Evolutionary conservation across 2,797 vertebrate species (phyloP).

Genomic region (Spinibarbus caldwelli): DNA sequence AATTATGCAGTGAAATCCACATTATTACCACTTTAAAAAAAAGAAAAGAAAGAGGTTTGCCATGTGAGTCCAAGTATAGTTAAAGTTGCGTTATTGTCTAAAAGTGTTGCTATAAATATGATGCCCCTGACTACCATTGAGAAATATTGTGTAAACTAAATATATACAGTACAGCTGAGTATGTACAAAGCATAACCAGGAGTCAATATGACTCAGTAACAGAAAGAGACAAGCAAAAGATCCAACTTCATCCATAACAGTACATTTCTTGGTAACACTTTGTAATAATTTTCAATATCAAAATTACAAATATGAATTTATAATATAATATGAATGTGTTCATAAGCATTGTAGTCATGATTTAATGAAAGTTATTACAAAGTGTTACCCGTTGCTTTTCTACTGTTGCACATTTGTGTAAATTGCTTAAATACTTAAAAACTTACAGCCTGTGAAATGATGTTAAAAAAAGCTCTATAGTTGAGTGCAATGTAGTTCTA

Average conservation of each 20-base stretch:
- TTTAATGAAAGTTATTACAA: neutral
- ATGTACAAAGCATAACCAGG: slow-evolving; percentile 59
- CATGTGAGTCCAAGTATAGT: neutral
- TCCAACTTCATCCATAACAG: slow-evolving; percentile 52
- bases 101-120: slow-evolving; percentile 71
- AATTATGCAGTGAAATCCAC: neutral
- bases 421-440: slow-evolving; percentile 77
- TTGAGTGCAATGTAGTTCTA: neutral
- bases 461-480: slow-evolving; percentile 4
- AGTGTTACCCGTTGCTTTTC: slow-evolving; percentile 24
- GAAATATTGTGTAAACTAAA: slow-evolving; percentile 61
- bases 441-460: slow-evolving; percentile 53
- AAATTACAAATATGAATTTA: no score
- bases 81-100: slow-evolving; percentile 48
- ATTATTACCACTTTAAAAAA: neutral
- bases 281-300: slow-evolving; percentile 16
- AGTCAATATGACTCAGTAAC: slow-evolving; percentile 89
- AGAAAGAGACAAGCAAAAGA: slow-evolving; percentile 60
- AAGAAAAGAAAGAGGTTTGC: no score
- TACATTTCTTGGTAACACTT: slow-evolving; percentile 45
- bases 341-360: neutral
- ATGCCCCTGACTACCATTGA: slow-evolving; percentile 53
- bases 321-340: neutral
- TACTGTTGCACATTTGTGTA: slow-evolving; percentile 55
- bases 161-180: slow-evolving; percentile 69